These are phyloP conservation scores for Furcifer pardalis DNA, from an alignment of 2,797 vertebrate genomes.

Conservation along the genomic window DNA sequence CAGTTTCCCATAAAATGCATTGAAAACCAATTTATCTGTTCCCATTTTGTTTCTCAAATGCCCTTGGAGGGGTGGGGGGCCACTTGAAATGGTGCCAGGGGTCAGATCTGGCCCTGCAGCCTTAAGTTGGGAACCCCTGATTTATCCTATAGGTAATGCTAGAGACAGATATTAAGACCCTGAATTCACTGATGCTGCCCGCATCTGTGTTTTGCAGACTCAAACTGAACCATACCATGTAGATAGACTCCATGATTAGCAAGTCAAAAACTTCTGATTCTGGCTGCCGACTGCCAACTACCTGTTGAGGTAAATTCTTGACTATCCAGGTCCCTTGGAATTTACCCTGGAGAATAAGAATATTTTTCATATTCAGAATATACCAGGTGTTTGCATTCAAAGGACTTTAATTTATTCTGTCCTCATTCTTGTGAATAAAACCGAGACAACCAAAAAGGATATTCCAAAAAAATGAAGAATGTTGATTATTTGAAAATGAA, in stretches of 20 bases:
- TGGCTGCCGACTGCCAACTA: not conserved
- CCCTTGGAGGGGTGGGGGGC: too few relatives aligned
- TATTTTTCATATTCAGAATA: conserved; percentile 14
- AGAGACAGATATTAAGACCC: too few relatives aligned
- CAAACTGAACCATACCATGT: not conserved
- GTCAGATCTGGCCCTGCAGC: too few relatives aligned
- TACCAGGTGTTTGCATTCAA: not conserved
- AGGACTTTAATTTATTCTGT: conserved; percentile 14
- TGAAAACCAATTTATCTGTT: too few relatives aligned
- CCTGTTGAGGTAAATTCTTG: not conserved
- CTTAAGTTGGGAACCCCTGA: too few relatives aligned
- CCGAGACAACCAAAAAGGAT: not conserved
- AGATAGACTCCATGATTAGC: not conserved
- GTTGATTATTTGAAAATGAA: conserved; percentile 11
- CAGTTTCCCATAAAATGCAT: too few relatives aligned
- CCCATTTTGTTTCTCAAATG: too few relatives aligned
- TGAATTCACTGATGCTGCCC: too few relatives aligned
- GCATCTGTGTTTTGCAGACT: too few relatives aligned
- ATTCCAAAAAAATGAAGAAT: conserved; percentile 1
- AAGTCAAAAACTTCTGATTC: not conserved
- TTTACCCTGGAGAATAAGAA: conserved; percentile 16
- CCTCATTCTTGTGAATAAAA: conserved; percentile 1
- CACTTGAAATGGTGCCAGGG: too few relatives aligned
- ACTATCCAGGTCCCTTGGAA: not conserved
- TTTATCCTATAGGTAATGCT: too few relatives aligned